Base-by-base conservation (phyloP, 1,140 invertebrate genomes). In the Trypoxylus dichotomus region DNA sequence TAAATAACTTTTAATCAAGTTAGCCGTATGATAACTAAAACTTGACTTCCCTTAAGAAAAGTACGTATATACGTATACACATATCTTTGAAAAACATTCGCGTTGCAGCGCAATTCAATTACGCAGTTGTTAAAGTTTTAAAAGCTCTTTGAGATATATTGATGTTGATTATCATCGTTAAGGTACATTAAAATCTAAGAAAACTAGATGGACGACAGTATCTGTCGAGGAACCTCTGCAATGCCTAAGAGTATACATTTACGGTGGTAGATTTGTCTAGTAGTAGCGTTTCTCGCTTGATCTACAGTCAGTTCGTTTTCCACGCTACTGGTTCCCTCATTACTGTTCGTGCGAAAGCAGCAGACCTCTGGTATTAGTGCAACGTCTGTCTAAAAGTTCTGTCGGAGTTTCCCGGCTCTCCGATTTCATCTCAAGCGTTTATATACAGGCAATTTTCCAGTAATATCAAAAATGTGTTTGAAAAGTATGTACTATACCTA, bases 311-410 rank as follows among this genome's bases (percentile, higher is more conserved):
- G 24, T 63, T 63, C n/a, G 24, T 63, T 63, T 63, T 63, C 60
- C 24, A 63, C 60, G 19, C 60, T 7, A 63, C 60, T 63, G 60
- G 25, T 27, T 63, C 60, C 6, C 60, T 63, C 60, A 63, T 63
- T 63, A 63, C 19, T 27, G 25, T 13, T 63, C 60, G 60, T 63
- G 60, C 60, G 60, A 63, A 27, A 19, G 24, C 60, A 63, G 60
- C 60, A 63, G 60, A 63, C 60, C 60, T n/a, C 60, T 24, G 60
- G 60, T 19, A 63, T 63, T 63, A 63, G 60, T 63, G 60, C 60
- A 63, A 63, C 60, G 60, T 63, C 60, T 63, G 60, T 63, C 19
- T 19, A 13, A 63, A 63, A 63, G 60, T 63, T 63, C 25, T 19
- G 13, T 63, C 3, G 60, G 0, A 63, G 60, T 63, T 63, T 24